Conservation (phyloP, 1,140 invertebrate species). For the Zaprionus africanus region DNA sequence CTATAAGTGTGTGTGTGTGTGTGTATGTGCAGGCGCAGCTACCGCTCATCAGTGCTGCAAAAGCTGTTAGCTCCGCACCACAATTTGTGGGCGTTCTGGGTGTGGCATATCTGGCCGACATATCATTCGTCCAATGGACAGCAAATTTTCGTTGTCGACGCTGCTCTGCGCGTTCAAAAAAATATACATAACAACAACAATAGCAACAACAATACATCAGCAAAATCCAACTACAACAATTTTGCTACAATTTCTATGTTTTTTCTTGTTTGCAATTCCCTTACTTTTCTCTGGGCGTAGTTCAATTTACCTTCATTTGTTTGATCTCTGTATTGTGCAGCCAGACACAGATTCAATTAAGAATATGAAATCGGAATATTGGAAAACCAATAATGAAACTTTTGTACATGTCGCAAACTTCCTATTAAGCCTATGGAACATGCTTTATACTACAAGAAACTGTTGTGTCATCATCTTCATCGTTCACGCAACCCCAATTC, state of each 20-base stretch:
- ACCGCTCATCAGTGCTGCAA: constrained; percentile 69
- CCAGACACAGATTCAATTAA: background rate
- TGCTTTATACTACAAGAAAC: too few species aligned
- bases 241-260: constrained; percentile 14
- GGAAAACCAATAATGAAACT: background rate
- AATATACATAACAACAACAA: constrained; percentile 22
- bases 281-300: constrained; percentile 18
- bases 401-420: background rate
- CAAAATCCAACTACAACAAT: constrained; percentile 16
- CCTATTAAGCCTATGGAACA: too few species aligned
- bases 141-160: constrained; percentile 53
- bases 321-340: background rate
- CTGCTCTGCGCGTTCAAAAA: constrained; percentile 26
- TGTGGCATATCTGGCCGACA: constrained; percentile 74
- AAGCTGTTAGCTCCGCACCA: constrained; percentile 73
- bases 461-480: background rate
- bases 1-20: background rate
- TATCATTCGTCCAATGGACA: constrained; percentile 73
- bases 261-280: background rate
- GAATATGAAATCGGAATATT: background rate
- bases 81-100: constrained; percentile 80
- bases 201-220: constrained; percentile 1
- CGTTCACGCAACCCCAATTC: background rate
- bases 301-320: constrained; percentile 48
- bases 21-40: background rate